phyloP scores from a whole-genome alignment of 1,140 invertebrate species.

The Eupeodes corollae region DNA sequence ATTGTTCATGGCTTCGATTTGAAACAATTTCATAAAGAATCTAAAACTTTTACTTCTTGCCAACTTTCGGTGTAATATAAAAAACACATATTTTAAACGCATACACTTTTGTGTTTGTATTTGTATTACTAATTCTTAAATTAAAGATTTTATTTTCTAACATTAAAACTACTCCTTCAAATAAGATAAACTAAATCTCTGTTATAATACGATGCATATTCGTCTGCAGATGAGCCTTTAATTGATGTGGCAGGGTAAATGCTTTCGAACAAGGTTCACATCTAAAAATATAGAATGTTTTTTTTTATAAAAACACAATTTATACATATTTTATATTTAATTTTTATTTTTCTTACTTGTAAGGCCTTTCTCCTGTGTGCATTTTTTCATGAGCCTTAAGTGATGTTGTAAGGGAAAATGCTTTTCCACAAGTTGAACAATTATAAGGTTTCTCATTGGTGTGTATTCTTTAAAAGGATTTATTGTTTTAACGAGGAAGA shows the following conservation, averaged over 20 bases:
- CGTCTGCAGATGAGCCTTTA: slow-evolving; percentile 22
- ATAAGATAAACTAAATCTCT: too few species aligned
- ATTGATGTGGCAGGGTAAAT: slow-evolving; percentile 27
- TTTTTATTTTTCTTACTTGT: slow-evolving; percentile 8
- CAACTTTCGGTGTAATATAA: too few species aligned
- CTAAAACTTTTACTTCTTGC: too few species aligned
- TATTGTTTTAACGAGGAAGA: not conserved
- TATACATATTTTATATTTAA: not conserved
- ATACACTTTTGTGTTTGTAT: too few species aligned
- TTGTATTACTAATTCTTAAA: too few species aligned
- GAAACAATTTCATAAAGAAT: too few species aligned
- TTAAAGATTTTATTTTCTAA: too few species aligned
- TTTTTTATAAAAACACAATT: not conserved
- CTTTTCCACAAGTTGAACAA: slow-evolving; percentile 43
- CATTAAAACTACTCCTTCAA: too few species aligned
- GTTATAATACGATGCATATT: slow-evolving; percentile 11
- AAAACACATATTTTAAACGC: too few species aligned
- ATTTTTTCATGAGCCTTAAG: slow-evolving; percentile 18
- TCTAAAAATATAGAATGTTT: slow-evolving; percentile 6
- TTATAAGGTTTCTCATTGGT: slow-evolving; percentile 46
- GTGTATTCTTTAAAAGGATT: slow-evolving; percentile 35
- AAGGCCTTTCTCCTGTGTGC: slow-evolving; percentile 22
- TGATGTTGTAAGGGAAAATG: slow-evolving; percentile 41
- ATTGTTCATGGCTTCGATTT: too few species aligned
- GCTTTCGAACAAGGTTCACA: slow-evolving; percentile 21